These are phyloP conservation scores for Diadema setosum DNA, from an alignment of 35 echinoderm and acorn worm species.

Conservation along the genomic window DNA sequence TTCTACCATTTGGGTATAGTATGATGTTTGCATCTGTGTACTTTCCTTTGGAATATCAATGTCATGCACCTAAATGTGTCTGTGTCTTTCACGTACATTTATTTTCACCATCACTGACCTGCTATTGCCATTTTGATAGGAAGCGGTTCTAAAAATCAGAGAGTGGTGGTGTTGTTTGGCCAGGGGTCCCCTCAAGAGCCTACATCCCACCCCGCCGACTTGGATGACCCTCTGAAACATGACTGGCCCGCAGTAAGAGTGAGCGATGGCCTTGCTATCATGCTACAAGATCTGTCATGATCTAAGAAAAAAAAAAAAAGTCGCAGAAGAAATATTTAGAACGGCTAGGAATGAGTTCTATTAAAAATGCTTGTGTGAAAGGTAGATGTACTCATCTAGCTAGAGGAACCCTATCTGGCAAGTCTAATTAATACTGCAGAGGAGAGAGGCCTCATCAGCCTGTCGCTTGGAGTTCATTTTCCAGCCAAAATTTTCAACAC, in stretches of 20 bases:
- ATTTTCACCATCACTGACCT: neutral
- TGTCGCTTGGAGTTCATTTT: too few relatives aligned
- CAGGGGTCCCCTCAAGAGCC: neutral
- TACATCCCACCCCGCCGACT: neutral
- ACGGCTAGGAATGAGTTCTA: too few relatives aligned
- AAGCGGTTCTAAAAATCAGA: neutral
- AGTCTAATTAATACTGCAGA: too few relatives aligned
- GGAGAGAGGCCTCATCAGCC: too few relatives aligned
- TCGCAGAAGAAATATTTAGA: too few relatives aligned
- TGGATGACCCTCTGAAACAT: neutral
- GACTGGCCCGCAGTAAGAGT: neutral
- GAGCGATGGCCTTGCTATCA: neutral
- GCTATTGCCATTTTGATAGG: neutral
- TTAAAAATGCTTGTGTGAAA: too few relatives aligned
- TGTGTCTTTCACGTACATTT: neutral
- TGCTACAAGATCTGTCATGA: neutral
- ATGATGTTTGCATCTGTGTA: too few relatives aligned
- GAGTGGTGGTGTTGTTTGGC: neutral
- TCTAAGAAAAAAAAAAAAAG: too few relatives aligned
- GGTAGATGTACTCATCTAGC: too few relatives aligned
- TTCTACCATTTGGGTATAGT: too few relatives aligned
- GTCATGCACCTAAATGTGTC: neutral
- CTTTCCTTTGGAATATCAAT: neutral
- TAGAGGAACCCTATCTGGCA: too few relatives aligned
- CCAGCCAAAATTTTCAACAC: too few relatives aligned